A percentile compares a stretch with the other conserved stretches of the same genome.
phyloP scores from a whole-genome alignment of 2,113 vertebrate species.

The Hyperoodon ampullatus region DNA sequence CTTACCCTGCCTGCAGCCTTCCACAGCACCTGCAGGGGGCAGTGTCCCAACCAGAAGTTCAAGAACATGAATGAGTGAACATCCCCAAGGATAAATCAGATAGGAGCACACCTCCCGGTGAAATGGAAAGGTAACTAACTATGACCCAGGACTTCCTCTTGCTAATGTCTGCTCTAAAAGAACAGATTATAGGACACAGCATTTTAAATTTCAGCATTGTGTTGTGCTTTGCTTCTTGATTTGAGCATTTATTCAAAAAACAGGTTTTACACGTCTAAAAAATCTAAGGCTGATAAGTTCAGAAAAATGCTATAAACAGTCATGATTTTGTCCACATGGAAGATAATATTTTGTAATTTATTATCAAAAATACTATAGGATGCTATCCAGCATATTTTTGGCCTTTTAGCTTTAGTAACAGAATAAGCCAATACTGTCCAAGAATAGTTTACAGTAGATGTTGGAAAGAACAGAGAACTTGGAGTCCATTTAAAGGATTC shows the following conservation, averaged over 20 bases:
- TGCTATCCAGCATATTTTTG: conserved; percentile 4
- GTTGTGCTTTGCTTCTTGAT: conserved; percentile 1
- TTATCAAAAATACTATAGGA: background rate
- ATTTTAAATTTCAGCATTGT: background rate
- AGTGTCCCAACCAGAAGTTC: background rate
- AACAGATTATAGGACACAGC: background rate
- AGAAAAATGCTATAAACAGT: background rate
- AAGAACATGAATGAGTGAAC: background rate
- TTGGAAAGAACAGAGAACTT: background rate
- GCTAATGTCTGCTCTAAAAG: background rate
- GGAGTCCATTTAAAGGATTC: conserved; percentile 23
- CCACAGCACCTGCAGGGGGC: background rate
- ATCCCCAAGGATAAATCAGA: background rate
- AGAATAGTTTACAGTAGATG: conserved; percentile 52
- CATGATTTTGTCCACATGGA: background rate
- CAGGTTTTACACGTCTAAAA: background rate
- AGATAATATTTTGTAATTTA: conserved; percentile 21
- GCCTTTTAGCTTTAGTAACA: background rate
- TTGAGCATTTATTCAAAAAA: background rate
- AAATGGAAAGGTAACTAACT: background rate
- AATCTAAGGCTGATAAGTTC: background rate
- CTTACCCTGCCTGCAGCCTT: background rate
- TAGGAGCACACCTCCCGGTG: background rate
- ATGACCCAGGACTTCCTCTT: background rate
- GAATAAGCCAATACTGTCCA: background rate